These are phyloP conservation scores for Agelastica alni DNA, from an alignment of 2,888 invertebrate species.

Conservation along the genomic window DNA sequence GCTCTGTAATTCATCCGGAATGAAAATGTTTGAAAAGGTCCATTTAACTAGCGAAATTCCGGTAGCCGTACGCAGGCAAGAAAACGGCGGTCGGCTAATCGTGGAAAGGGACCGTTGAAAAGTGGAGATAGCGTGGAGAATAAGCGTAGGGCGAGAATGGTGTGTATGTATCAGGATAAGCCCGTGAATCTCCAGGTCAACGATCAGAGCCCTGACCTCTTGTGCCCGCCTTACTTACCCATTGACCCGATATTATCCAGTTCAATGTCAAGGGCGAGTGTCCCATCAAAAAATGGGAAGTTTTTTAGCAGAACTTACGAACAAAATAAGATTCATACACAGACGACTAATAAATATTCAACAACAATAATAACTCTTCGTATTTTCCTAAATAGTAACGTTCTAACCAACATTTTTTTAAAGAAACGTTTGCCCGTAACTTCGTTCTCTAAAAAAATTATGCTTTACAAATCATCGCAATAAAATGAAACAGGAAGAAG, in stretches of 20 bases:
- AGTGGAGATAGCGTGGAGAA: constrained; percentile 17
- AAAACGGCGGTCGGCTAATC: constrained; percentile 12
- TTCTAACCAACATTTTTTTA: no score
- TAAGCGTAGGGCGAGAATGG: constrained; percentile 47
- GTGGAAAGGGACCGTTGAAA: constrained; percentile 6
- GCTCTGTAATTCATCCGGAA: no score
- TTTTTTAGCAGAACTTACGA: no score
- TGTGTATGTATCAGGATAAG: constrained; percentile 42
- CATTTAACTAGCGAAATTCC: constrained; percentile 15
- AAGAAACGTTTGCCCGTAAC: no score
- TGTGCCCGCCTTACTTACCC: constrained; percentile 46
- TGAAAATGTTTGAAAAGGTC: not conserved
- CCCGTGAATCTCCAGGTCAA: constrained; percentile 55
- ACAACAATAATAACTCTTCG: no score
- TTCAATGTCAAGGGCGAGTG: constrained; percentile 41
- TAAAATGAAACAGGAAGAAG: no score
- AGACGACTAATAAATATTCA: no score
- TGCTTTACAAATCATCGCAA: no score
- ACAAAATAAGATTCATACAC: no score
- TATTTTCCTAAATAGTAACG: no score
- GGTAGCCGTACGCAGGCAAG: constrained; percentile 8
- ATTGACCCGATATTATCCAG: constrained; percentile 47
- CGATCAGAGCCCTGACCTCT: constrained; percentile 54
- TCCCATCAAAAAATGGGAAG: no score
- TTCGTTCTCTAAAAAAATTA: no score